phyloP scores from a whole-genome alignment of 2,113 vertebrate genomes.

The Oxyura jamaicensis region DNA sequence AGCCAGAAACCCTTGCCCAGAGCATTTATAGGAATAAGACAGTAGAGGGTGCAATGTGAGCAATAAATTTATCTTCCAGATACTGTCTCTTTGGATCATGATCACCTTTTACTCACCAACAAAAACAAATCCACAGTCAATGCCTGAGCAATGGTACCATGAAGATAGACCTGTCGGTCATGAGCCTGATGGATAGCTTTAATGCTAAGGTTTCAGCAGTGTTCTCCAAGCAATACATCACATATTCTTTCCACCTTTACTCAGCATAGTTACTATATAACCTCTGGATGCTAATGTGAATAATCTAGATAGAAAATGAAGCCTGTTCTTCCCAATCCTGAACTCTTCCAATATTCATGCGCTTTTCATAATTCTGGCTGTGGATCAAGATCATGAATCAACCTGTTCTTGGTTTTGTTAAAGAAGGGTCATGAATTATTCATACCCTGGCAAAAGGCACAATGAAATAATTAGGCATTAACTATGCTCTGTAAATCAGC shows the following conservation, averaged over 20 bases:
- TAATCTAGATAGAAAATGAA: neutral
- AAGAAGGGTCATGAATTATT: slow-evolving; percentile 59
- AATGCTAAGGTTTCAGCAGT: neutral
- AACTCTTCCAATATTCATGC: neutral
- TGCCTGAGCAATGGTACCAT: neutral
- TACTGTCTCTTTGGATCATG: neutral
- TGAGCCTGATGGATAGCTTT: neutral
- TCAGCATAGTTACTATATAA: neutral
- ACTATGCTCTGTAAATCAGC: slow-evolving; percentile 24
- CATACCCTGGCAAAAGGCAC: slow-evolving; percentile 34
- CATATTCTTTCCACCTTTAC: slow-evolving; percentile 9
- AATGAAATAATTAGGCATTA: slow-evolving; percentile 48
- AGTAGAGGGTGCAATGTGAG: slow-evolving; percentile 78
- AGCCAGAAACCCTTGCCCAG: neutral
- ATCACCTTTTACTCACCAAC: neutral
- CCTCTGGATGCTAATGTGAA: neutral
- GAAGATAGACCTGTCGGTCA: neutral
- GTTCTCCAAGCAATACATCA: slow-evolving; percentile 24
- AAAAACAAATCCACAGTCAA: neutral
- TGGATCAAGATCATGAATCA: slow-evolving; percentile 41
- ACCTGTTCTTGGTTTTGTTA: slow-evolving; percentile 44
- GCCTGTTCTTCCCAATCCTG: neutral
- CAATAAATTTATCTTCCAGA: slow-evolving; percentile 4
- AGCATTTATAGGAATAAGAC: neutral
- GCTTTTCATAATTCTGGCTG: slow-evolving; percentile 17